Evolutionary conservation across 2,888 invertebrate species (phyloP).

Genomic region (Epiperipatus broadwayi): DNA sequence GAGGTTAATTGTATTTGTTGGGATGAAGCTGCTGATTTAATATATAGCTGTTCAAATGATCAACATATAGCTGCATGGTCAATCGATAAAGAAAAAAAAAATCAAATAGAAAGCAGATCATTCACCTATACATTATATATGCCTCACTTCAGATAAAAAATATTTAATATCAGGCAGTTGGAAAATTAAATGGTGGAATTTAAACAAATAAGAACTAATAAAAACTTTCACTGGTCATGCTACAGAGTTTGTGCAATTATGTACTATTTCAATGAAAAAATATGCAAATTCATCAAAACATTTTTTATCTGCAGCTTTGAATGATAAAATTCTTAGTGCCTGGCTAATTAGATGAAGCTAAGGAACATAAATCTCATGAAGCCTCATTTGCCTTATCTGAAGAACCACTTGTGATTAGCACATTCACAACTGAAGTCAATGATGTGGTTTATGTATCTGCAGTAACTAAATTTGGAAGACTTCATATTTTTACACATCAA

Average conservation of each 20-base stretch:
- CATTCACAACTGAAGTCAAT: slow-evolving; percentile 16
- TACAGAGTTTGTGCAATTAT: slow-evolving; percentile 31
- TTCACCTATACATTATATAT: slow-evolving; percentile 31
- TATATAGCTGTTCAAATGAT: slow-evolving; percentile 41
- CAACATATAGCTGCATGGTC: slow-evolving; percentile 30
- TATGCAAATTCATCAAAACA: slow-evolving; percentile 17
- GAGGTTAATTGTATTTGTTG: slow-evolving; percentile 40
- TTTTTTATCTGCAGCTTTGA: slow-evolving; percentile 23
- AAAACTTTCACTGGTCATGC: slow-evolving; percentile 45
- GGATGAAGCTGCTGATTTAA: slow-evolving; percentile 30
- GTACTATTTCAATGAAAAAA: slow-evolving; percentile 15
- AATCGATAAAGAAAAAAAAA: slow-evolving; percentile 22
- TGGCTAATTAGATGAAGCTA: slow-evolving; percentile 22
- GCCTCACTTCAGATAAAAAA: slow-evolving; percentile 36
- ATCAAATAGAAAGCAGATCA: slow-evolving; percentile 48
- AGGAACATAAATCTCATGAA: slow-evolving; percentile 19
- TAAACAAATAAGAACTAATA: slow-evolving; percentile 38
- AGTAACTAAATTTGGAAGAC: slow-evolving; percentile 52
- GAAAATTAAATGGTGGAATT: slow-evolving; percentile 43
- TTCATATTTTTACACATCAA: slow-evolving; percentile 54
- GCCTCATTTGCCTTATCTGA: slow-evolving; percentile 21
- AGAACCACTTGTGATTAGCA: slow-evolving; percentile 19
- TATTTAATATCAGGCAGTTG: slow-evolving; percentile 29
- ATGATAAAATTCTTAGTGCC: slow-evolving; percentile 23
- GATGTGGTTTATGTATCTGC: slow-evolving; percentile 27